Percentiles rank a stretch among this genome's conserved stretches.
Evolutionary conservation across 2,113 vertebrate genomes (phyloP).

Genomic region (Bubo bubo): DNA sequence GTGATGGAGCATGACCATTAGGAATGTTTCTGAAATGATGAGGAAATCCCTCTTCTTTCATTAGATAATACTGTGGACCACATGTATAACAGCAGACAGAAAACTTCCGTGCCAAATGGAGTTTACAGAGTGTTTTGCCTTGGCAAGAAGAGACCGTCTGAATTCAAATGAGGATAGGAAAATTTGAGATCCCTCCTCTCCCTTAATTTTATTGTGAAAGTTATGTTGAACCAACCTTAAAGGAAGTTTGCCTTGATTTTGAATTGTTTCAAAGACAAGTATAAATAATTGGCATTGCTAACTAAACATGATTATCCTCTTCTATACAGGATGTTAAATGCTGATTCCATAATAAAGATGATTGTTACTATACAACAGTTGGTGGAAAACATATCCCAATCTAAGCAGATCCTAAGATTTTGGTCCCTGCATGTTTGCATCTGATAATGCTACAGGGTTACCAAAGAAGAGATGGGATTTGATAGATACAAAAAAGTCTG

Average conservation of each 20-base stretch:
- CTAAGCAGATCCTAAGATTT: not conserved
- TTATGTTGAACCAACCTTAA: not conserved
- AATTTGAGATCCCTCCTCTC: not conserved
- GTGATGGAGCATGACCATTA: not conserved
- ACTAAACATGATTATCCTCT: not conserved
- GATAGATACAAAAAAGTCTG: not conserved
- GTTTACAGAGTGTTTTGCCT: not conserved
- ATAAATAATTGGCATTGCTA: not conserved
- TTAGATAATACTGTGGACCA: not conserved
- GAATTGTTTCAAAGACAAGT: not conserved
- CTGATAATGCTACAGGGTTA: not conserved
- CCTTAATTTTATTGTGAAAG: not conserved
- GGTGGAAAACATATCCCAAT: not conserved
- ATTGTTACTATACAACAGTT: not conserved
- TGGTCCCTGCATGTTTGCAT: not conserved
- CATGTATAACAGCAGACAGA: not conserved
- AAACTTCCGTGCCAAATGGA: not conserved
- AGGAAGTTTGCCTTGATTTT: not conserved
- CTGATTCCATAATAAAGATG: not conserved
- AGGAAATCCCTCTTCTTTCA: not conserved
- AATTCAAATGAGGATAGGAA: not conserved
- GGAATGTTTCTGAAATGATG: not conserved
- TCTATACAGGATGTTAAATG: not conserved
- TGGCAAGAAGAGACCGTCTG: not conserved
- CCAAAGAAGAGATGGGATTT: not conserved